Percentiles rank a stretch among this genome's conserved stretches.
Evolutionary conservation across 2,888 invertebrate species (phyloP).

Genomic region (Diabrotica balteata): DNA sequence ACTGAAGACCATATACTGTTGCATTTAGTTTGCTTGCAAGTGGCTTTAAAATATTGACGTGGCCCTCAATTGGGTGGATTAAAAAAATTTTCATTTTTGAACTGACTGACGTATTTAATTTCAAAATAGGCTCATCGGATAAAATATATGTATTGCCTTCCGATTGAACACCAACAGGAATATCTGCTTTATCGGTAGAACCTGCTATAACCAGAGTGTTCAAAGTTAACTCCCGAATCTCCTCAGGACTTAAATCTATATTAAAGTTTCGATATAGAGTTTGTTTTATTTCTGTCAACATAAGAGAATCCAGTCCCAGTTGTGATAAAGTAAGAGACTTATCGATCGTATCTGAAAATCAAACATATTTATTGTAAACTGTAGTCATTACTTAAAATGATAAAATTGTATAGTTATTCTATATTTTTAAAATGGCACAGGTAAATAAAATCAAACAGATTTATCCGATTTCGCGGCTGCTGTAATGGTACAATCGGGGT

Average conservation of each 20-base stretch:
- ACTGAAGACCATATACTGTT: constrained; percentile 38
- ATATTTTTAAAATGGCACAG: no score
- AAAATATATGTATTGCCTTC: constrained; percentile 19
- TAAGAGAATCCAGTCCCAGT: constrained; percentile 44
- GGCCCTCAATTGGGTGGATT: constrained; percentile 41
- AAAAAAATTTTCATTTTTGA: constrained; percentile 34
- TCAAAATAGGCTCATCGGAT: constrained; percentile 28
- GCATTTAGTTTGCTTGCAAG: constrained; percentile 36
- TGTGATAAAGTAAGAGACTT: constrained; percentile 37
- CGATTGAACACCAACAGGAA: background rate
- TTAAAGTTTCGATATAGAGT: constrained; percentile 42
- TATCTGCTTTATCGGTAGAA: constrained; percentile 3
- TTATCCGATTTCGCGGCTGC: no score
- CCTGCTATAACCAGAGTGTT: constrained; percentile 27
- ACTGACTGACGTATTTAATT: constrained; percentile 28
- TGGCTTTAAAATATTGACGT: constrained; percentile 29
- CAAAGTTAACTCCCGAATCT: constrained; percentile 40
- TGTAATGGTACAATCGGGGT: no score
- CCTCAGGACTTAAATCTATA: constrained; percentile 36
- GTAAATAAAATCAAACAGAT: no score
- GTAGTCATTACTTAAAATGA: background rate
- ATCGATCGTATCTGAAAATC: constrained; percentile 35
- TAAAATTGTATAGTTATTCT: background rate
- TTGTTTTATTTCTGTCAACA: constrained; percentile 46
- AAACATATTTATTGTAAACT: background rate